These are phyloP conservation scores for Notechis scutatus DNA, from an alignment of 2,113 vertebrate species.

Conservation along the genomic window DNA sequence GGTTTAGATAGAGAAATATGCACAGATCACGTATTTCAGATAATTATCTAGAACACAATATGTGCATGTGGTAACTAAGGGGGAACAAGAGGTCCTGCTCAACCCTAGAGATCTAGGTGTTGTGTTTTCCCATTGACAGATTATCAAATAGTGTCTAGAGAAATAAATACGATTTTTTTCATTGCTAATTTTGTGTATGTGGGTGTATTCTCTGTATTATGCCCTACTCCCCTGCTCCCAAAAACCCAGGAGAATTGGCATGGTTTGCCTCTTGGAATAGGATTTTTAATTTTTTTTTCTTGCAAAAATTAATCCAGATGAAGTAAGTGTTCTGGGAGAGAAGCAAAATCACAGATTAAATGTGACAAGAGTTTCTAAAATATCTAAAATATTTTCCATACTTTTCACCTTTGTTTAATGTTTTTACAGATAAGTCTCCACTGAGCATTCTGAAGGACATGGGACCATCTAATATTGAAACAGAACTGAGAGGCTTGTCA, in stretches of 20 bases:
- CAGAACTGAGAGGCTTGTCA: constrained; percentile 79
- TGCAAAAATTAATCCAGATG: background rate
- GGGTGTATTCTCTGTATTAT: background rate
- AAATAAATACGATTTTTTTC: background rate
- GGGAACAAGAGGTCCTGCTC: background rate
- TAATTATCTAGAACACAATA: background rate
- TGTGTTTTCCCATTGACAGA: background rate
- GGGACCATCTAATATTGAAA: constrained; percentile 80
- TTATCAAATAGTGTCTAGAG: background rate
- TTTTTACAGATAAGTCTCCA: constrained; percentile 70
- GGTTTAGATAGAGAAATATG: background rate
- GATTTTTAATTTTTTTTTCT: background rate
- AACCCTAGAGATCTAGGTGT: background rate
- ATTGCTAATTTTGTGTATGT: too few relatives aligned
- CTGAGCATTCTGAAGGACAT: constrained; percentile 78
- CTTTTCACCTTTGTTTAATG: background rate
- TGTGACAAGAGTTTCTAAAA: background rate
- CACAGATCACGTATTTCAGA: background rate
- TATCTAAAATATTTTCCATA: background rate
- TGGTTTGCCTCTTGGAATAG: background rate
- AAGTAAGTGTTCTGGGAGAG: background rate
- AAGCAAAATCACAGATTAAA: background rate
- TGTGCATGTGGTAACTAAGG: background rate
- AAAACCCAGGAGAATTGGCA: background rate
- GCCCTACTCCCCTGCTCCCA: background rate